phyloP scores from a whole-genome alignment of 2,797 vertebrate species.

The Pangasius sanitwongsei region DNA sequence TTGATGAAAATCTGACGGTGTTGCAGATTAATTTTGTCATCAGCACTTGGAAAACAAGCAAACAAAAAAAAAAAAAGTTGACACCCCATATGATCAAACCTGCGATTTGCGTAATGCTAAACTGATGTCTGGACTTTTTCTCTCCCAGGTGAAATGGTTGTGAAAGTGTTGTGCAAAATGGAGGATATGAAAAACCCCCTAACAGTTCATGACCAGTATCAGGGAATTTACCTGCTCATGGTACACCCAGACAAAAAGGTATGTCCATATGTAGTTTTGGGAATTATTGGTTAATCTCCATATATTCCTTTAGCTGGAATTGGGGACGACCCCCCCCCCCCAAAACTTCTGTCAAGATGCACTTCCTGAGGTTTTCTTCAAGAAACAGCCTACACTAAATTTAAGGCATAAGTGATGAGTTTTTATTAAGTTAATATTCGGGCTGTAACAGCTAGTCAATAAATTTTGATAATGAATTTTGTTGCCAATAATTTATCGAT shows the following conservation, averaged over 20 bases:
- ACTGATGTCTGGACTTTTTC: slow-evolving; percentile 12
- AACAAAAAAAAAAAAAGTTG: no score
- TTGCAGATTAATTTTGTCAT: not conserved
- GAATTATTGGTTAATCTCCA: not conserved
- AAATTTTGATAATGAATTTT: no score
- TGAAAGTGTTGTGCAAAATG: slow-evolving; percentile 80
- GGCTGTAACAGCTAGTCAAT: not conserved
- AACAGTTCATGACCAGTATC: slow-evolving; percentile 79
- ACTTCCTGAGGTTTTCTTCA: not conserved
- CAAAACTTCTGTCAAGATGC: not conserved
- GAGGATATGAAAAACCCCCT: slow-evolving; percentile 74
- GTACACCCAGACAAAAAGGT: slow-evolving; percentile 84
- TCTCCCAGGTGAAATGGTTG: slow-evolving; percentile 75
- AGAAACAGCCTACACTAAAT: not conserved
- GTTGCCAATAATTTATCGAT: no score
- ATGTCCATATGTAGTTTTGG: slow-evolving; percentile 47
- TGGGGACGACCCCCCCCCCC: no score
- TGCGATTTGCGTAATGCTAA: not conserved
- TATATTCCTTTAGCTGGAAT: not conserved
- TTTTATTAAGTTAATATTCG: not conserved
- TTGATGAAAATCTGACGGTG: not conserved
- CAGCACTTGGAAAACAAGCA: not conserved
- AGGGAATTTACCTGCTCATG: slow-evolving; percentile 83
- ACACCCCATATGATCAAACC: no score
- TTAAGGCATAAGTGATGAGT: not conserved